Conservation (phyloP, 2,888 invertebrate genomes). For the Mesodorylaimus sp. region DNA sequence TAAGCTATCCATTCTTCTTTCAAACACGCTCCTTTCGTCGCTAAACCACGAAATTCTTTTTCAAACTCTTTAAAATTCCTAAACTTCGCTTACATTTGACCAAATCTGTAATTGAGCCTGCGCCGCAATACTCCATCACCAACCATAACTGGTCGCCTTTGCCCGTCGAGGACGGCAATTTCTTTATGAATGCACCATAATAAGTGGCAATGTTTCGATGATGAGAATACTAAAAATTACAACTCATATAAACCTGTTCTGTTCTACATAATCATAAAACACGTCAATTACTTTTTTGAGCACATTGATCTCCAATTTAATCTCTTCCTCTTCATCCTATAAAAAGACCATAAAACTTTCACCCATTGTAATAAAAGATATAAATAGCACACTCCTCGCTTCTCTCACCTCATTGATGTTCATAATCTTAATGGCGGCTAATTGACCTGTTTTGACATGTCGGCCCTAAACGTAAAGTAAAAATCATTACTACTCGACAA, state of each 20-base stretch:
- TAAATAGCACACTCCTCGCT: neutral
- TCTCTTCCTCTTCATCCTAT: constrained; percentile 96
- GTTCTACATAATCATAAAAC: constrained; percentile 9
- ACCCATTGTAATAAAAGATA: neutral
- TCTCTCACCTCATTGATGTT: constrained; percentile 71
- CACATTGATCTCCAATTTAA: constrained; percentile 97
- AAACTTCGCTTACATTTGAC: constrained; percentile 51
- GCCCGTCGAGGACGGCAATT: constrained; percentile 57
- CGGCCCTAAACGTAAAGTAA: constrained; percentile 51
- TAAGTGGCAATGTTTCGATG: constrained; percentile 99
- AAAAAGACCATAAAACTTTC: constrained; percentile 17
- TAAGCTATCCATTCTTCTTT: constrained; percentile 99
- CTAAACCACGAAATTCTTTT: constrained; percentile 18
- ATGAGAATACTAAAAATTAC: constrained; percentile 59
- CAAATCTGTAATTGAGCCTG: constrained; percentile 93
- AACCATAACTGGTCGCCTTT: constrained; percentile 99
- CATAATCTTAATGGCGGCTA: constrained; percentile 99
- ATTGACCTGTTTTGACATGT: constrained; percentile 96
- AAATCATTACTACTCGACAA: neutral
- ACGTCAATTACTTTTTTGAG: constrained; percentile 53
- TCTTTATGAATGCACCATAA: constrained; percentile 99
- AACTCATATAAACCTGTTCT: neutral
- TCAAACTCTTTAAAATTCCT: neutral
- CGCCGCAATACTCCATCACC: constrained; percentile 99
- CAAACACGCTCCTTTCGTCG: constrained; percentile 87